Conservation (phyloP, 2,888 invertebrate species). For the Mesopsocus fuscifrons region DNA sequence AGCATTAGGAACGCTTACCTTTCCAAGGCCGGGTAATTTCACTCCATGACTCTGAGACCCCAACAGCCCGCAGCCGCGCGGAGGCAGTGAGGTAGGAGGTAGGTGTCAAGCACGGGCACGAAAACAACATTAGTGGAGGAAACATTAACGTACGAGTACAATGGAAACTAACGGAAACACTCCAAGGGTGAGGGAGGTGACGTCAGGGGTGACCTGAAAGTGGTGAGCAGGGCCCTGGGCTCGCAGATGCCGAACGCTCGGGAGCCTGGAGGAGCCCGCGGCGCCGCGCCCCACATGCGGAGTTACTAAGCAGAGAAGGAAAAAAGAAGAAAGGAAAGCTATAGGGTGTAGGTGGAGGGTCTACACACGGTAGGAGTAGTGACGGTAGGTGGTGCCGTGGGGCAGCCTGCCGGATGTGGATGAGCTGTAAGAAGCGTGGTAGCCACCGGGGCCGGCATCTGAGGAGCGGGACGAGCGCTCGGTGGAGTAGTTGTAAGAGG, state of each 20-base stretch:
- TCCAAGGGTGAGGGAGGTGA: neutral
- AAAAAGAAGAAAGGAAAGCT: slow-evolving; percentile 2
- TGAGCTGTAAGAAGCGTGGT: slow-evolving; percentile 57
- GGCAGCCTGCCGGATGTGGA: slow-evolving; percentile 62
- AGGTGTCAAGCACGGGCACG: slow-evolving; percentile 9
- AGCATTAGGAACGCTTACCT: slow-evolving; percentile 3
- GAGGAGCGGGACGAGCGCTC: slow-evolving; percentile 45
- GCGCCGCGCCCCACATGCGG: neutral
- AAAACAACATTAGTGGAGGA: neutral
- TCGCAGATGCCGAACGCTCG: too few species aligned
- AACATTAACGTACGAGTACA: neutral
- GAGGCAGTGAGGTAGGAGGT: slow-evolving; percentile 11
- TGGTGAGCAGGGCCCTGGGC: neutral
- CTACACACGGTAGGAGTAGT: slow-evolving; percentile 76
- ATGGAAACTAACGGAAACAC: too few species aligned
- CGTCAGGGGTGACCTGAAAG: neutral
- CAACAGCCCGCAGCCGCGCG: slow-evolving; percentile 2
- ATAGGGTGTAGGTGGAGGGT: slow-evolving; percentile 13
- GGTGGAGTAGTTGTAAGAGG: slow-evolving; percentile 46
- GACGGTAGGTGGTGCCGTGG: slow-evolving; percentile 63
- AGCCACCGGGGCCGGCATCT: slow-evolving; percentile 56
- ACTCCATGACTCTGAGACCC: neutral
- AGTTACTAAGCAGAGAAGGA: neutral
- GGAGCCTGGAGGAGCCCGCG: neutral
- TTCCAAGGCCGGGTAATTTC: slow-evolving; percentile 5